Evolutionary conservation across 2,888 invertebrate genomes (phyloP), one percentile per base, ranked within the genome.

Genomic region (Rhynchonema sp.): DNA sequence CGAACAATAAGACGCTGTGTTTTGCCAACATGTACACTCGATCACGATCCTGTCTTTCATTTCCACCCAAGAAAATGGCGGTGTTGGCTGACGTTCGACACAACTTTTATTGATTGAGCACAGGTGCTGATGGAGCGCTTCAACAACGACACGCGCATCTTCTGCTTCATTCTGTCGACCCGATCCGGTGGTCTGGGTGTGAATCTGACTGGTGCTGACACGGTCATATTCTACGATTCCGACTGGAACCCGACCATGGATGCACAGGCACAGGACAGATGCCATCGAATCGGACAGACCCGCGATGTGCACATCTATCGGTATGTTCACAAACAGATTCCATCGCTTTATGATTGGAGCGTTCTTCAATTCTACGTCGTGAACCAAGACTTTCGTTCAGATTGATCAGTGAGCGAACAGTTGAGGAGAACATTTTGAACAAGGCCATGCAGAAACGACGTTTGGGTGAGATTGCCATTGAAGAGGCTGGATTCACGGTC

Each of bases 201-300:
- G 57, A 98, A 99, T 80, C 80, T 98, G 66, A 96, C 94, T 38
- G 98, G 96, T 65, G 98, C 98, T 55, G 98, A 99, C 78, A 89
- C 91, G 68, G 96, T 99, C 66, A 86, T 99, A 74, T 98, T 99
- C 79, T 99, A 98, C 77, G 98, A 99, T 79, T 92, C 91, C 63
- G 94, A 96, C 78, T 96, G 94, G 96, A 96, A 96, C 81, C 96
- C 96, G 58, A 96, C 94, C 3, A 96, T 98, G 94, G 98, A 98
- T 79, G 94, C 94, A 63, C 89, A 90, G 75, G 79, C 79, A 49
- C 79, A 79, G 67, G 79, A 79, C 78, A 82, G 92, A 67, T 94
- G 94, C 76, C 98, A 99, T 79, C 83, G 98, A 69, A 98, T 99
- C 74, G 98, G 98, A 0, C 98, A 99, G 79, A 98, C 96, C 25